Percentiles rank a stretch among this genome's conserved stretches.
These are phyloP conservation scores for Mellivora capensis DNA, from an alignment of 2,113 vertebrate species.

Conservation along the genomic window DNA sequence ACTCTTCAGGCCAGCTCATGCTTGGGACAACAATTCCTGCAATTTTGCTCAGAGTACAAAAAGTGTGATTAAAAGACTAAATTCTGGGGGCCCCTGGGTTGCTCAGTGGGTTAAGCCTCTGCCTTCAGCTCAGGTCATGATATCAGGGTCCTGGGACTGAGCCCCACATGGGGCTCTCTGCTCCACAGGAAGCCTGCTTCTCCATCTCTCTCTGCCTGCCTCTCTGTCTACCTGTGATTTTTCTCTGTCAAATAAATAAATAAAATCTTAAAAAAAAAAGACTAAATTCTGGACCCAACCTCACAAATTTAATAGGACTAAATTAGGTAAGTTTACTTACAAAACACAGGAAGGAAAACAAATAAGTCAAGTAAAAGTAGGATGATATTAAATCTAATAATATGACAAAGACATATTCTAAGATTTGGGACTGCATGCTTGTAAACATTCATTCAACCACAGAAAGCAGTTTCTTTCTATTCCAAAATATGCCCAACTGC, in stretches of 20 bases:
- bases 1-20: background rate
- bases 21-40: background rate
- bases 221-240: too few species aligned
- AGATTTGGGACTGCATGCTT: background rate
- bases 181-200: too few species aligned
- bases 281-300: background rate
- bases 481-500: background rate
- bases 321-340: background rate
- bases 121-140: too few species aligned
- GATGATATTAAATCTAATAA: background rate
- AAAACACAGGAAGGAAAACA: background rate
- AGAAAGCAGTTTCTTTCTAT: background rate
- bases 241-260: too few species aligned
- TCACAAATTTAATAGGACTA: background rate
- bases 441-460: background rate
- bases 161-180: too few species aligned
- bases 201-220: too few species aligned
- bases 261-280: too few species aligned
- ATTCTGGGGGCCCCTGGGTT: too few species aligned
- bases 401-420: background rate
- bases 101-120: too few species aligned
- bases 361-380: background rate
- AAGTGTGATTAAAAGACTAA: background rate
- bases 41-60: background rate
- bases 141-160: too few species aligned